Evolutionary conservation across 2,113 vertebrate species (phyloP), one percentile per base, ranked within the genome.

Genomic region (Leucopsar rothschildi): DNA sequence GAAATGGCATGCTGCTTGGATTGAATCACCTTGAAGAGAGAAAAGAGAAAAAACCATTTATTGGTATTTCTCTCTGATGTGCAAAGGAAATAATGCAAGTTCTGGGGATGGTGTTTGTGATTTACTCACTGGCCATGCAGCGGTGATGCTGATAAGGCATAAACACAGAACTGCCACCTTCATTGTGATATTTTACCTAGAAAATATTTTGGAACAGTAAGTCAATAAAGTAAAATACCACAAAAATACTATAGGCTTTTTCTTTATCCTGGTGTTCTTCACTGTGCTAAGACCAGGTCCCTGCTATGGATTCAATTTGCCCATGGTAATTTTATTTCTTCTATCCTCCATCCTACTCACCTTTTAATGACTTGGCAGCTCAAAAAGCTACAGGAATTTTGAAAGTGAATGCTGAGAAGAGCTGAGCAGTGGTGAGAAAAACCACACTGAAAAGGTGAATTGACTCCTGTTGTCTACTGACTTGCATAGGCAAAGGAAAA

Each of bases 91-190:
- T 24, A n/a, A 50, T 15, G 20, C 14, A 70, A 39, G 29, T 61
- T 13, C 52, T 56, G 52, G 37, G 92, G 40, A 25, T 55, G 27
- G 22, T 29, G 37, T 52, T 63, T 72, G 60, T 61, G 31, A 31
- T 80, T 35, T 97, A 98, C 98, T 98, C 81, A 98, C 98, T 25
- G 98, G 98, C 49, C 96, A 76, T 57, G 97, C 91, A 25, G 72
- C 79, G 5, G 96, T 42, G 3, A 98, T 40, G 91, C 97, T 96
- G n/a, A 98, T 49, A 40, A 98, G 95, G 85, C 97, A 98, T 53
- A 98, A 87, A 82, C 86, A 97, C 69, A 98, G 86, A 84, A 97
- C 73, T 31, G 93, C 88, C 59, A 63, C 76, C 94, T 95, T 98
- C 98, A 98, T 98, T 72, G 83, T 91, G 52, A 64, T 42, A 33